Evolutionary conservation across 2,888 invertebrate genomes (phyloP).

Genomic region (Drosophila meridiana): DNA sequence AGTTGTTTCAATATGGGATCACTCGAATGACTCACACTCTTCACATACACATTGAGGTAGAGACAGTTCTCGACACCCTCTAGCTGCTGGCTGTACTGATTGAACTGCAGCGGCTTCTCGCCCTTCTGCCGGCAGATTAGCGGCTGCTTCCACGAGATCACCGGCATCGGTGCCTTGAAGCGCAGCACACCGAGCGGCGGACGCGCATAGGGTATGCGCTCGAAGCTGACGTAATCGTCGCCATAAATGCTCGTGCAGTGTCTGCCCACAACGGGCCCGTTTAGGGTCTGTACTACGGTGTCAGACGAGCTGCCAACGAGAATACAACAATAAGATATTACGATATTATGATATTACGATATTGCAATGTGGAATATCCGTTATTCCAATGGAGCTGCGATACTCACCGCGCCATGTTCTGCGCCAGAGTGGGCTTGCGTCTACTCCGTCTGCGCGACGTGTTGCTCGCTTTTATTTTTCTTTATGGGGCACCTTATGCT

Average conservation of each 20-base stretch:
- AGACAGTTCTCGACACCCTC: slow-evolving; percentile 86
- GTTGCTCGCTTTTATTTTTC: not conserved
- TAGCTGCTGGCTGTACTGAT: slow-evolving; percentile 73
- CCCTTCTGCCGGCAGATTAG: slow-evolving; percentile 82
- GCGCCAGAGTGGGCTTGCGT: slow-evolving; percentile 15
- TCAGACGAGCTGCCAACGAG: slow-evolving; percentile 8
- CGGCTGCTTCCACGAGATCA: slow-evolving; percentile 83
- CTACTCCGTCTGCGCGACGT: slow-evolving; percentile 1
- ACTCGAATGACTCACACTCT: slow-evolving; percentile 65
- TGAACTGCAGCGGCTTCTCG: slow-evolving; percentile 82
- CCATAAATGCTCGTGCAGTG: slow-evolving; percentile 65
- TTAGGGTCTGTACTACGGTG: slow-evolving; percentile 57
- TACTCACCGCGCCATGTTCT: slow-evolving; percentile 54
- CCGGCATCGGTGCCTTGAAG: slow-evolving; percentile 84
- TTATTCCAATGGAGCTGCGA: not conserved
- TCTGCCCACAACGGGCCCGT: slow-evolving; percentile 77
- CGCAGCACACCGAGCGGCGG: slow-evolving; percentile 84
- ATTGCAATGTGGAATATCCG: not conserved
- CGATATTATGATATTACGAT: not conserved
- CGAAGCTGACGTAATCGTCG: slow-evolving; percentile 72
- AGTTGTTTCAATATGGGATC: not conserved
- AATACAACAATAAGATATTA: not conserved
- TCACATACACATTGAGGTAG: slow-evolving; percentile 85
- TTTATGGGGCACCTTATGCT: not conserved
- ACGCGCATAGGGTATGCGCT: slow-evolving; percentile 80